Evolutionary conservation across 1,140 invertebrate genomes (phyloP).

Genomic region (Drosophila miranda): DNA sequence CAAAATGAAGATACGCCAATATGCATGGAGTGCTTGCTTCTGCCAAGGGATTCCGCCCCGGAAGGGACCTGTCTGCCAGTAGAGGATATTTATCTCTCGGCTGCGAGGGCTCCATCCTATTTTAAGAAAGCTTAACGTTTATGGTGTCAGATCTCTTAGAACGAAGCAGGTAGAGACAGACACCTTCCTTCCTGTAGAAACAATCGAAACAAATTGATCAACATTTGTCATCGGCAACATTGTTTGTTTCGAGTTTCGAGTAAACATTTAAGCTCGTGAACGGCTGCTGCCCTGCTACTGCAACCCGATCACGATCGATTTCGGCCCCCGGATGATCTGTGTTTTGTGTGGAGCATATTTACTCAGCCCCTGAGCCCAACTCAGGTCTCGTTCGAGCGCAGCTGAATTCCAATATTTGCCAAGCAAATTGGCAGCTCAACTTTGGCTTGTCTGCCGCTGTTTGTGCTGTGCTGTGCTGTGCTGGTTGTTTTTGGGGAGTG

Average conservation of each 20-base stretch:
- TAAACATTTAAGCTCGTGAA: slow-evolving; percentile 22
- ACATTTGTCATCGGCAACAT: slow-evolving; percentile 16
- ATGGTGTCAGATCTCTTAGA: not conserved
- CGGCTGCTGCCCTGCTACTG: slow-evolving; percentile 14
- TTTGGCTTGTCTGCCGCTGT: not conserved
- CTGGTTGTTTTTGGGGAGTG: no score
- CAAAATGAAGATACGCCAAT: no score
- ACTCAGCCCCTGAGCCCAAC: not conserved
- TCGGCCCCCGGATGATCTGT: slow-evolving; percentile 1
- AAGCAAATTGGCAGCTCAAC: slow-evolving; percentile 51
- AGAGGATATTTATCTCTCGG: no score
- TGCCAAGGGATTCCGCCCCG: no score
- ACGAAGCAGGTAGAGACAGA: no score
- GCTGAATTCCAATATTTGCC: slow-evolving; percentile 48
- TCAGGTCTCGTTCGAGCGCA: slow-evolving; percentile 5
- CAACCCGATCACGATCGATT: slow-evolving; percentile 33
- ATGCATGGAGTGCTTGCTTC: no score
- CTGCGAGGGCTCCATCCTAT: no score
- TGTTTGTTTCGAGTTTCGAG: slow-evolving; percentile 5
- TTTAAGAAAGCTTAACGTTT: no score
- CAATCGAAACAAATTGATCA: slow-evolving; percentile 15
- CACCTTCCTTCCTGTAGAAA: not conserved
- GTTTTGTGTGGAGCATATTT: slow-evolving; percentile 2
- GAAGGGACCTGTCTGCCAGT: no score
- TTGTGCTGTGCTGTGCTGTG: no score